Percentiles rank a stretch among this genome's conserved stretches.
These are phyloP conservation scores for Cynaeus angustus DNA, from an alignment of 2,888 invertebrate genomes.

Conservation along the genomic window DNA sequence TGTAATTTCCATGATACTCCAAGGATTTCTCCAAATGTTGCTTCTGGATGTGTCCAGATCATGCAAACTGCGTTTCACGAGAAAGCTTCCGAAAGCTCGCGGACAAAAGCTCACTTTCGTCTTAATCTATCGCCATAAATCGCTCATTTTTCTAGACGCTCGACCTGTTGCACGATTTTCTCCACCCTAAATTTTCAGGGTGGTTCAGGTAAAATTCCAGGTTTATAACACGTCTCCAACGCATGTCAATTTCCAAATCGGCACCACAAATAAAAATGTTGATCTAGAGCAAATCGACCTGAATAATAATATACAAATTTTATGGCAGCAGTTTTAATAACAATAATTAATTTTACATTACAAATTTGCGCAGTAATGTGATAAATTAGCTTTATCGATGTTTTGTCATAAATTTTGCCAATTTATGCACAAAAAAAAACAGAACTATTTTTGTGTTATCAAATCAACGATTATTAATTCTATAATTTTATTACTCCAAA, in stretches of 20 bases:
- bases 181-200: constrained; percentile 1
- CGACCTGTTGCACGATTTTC: constrained; percentile 18
- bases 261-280: constrained; percentile 6
- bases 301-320: constrained; percentile 33
- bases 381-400: constrained; percentile 26
- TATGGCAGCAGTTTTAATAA: constrained; percentile 22
- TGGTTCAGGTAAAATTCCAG: constrained; percentile 10
- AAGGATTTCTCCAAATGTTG: constrained; percentile 44
- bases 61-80: not conserved
- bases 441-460: constrained; percentile 5
- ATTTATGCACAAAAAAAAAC: not conserved
- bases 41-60: constrained; percentile 17
- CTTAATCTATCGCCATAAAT: constrained; percentile 18
- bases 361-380: constrained; percentile 30
- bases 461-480: constrained; percentile 1
- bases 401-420: not conserved
- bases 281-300: constrained; percentile 28
- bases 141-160: constrained; percentile 3
- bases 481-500: not conserved
- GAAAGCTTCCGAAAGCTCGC: no score
- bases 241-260: constrained; percentile 19
- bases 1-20: constrained; percentile 45
- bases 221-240: not conserved
- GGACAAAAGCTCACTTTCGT: not conserved
- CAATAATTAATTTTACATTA: constrained; percentile 41